Percentiles rank a stretch among this genome's conserved stretches.
These are phyloP conservation scores for Aphyosemion australe DNA, from an alignment of 2,113 vertebrate genomes.

Conservation along the genomic window DNA sequence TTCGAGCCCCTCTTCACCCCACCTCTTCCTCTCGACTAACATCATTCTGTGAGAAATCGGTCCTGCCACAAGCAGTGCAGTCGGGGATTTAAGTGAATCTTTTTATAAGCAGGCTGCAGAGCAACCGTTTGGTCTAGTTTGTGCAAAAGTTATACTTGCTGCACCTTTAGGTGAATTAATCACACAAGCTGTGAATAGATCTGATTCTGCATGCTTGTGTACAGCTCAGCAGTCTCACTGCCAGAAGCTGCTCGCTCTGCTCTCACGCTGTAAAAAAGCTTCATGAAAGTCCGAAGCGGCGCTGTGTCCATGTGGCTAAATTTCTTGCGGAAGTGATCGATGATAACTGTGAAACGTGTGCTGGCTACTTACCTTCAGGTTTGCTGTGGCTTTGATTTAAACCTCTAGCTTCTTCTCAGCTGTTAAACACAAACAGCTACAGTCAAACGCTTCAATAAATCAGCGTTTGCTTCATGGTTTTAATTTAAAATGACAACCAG, in stretches of 20 bases:
- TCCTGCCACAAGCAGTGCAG: slow-evolving; percentile 55
- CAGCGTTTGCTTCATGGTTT: not conserved
- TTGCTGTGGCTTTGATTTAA: slow-evolving; percentile 39
- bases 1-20: slow-evolving; percentile 14
- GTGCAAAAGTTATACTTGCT: not conserved
- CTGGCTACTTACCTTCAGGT: slow-evolving; percentile 62
- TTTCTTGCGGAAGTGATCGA: slow-evolving; percentile 58
- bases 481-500: slow-evolving; percentile 21
- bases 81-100: slow-evolving; percentile 63
- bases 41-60: slow-evolving; percentile 67
- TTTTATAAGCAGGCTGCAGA: slow-evolving; percentile 41
- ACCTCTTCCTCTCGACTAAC: slow-evolving; percentile 61
- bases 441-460: not conserved
- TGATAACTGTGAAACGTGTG: slow-evolving; percentile 42
- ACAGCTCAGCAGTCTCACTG: not conserved
- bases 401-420: not conserved
- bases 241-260: slow-evolving; percentile 30
- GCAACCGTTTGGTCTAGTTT: not conserved
- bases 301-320: slow-evolving; percentile 42
- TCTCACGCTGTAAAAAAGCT: slow-evolving; percentile 32
- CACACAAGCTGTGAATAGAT: not conserved
- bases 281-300: slow-evolving; percentile 43
- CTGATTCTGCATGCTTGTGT: slow-evolving; percentile 9
- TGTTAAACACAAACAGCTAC: not conserved
- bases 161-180: slow-evolving; percentile 8